Conservation (phyloP, 2,888 invertebrate species). For the Xestia c-nigrum region DNA sequence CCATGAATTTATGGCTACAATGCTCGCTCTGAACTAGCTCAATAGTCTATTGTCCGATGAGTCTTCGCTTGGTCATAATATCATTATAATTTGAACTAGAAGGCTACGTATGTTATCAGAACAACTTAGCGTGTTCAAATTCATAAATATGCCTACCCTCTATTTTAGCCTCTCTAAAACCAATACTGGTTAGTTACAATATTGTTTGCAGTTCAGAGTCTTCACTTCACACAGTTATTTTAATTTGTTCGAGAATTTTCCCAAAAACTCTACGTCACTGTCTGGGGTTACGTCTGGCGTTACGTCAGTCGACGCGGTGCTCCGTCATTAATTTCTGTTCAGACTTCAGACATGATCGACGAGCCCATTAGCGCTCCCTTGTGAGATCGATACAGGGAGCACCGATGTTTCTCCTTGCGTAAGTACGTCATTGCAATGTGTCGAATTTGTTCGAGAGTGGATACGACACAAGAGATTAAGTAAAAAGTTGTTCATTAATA, state of each 20-base stretch:
- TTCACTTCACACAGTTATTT: neutral
- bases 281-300: constrained; percentile 9
- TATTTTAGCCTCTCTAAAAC: neutral
- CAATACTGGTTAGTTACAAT: neutral
- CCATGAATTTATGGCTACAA: constrained; percentile 23
- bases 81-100: constrained; percentile 5
- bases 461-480: neutral
- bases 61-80: neutral
- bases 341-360: constrained; percentile 27
- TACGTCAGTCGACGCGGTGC: constrained; percentile 13
- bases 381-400: constrained; percentile 19
- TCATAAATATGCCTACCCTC: neutral
- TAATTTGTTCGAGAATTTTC: constrained; percentile 1
- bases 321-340: constrained; percentile 23
- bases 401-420: neutral
- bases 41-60: constrained; percentile 11
- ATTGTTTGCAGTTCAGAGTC: neutral
- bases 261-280: constrained; percentile 27
- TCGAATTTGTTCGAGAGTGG: neutral
- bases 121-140: neutral
- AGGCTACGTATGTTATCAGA: neutral
- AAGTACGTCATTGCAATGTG: neutral
- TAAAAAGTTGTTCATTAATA: neutral
- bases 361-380: constrained; percentile 5
- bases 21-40: neutral